Base-by-base conservation (phyloP, 2,888 invertebrate species). In the Leptinotarsa peninsularis region DNA sequence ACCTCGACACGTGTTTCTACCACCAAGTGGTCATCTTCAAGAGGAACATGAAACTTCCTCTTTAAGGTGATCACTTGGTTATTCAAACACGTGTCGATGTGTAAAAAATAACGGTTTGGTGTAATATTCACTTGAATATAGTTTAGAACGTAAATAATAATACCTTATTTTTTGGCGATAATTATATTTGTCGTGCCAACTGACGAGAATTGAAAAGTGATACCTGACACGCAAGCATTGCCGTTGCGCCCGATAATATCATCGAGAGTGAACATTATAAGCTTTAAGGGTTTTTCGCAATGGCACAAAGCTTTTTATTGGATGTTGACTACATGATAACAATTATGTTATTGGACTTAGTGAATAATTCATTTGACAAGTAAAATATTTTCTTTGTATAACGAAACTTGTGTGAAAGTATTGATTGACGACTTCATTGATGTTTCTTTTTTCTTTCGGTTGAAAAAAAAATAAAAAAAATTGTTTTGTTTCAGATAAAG, bases 401-500 rank as follows among this genome's bases (percentile, higher is more conserved):
- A 10, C 10, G 3, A 43, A 43, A 43, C 2, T 1, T 33, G 33
- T 33, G 10, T 33, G 7, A 33, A 33, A 33, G 10, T 33, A 7
- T 33, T 54, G 17, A 52, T 54, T 54, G n/a, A 54, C 3, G 17
- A n/a, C 15, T 17, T 52, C 13, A 52, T 52, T 15, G 50, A 17
- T 3, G 5, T 15, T 49, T 66, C 13, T 14, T n/a, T 10, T 49
- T n/a, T 66, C 21, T 33, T 10, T 43, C 43, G 3, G 10, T 43
- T 43, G 43, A 43, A 43, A 43, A 43, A 43, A 43, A 43, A 43
- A 33, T 10, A 7, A 43, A 43, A 21, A 69, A 67, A 54, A 17
- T 21, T 73, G 73, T 76, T 87, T 83, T 84, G 85, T 91, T 90
- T 78, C 93, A 99, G 98, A 99, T 99, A 88, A 99, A 98, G 91